Conservation (phyloP, 2,113 vertebrate species). For the Glareola pratincola region DNA sequence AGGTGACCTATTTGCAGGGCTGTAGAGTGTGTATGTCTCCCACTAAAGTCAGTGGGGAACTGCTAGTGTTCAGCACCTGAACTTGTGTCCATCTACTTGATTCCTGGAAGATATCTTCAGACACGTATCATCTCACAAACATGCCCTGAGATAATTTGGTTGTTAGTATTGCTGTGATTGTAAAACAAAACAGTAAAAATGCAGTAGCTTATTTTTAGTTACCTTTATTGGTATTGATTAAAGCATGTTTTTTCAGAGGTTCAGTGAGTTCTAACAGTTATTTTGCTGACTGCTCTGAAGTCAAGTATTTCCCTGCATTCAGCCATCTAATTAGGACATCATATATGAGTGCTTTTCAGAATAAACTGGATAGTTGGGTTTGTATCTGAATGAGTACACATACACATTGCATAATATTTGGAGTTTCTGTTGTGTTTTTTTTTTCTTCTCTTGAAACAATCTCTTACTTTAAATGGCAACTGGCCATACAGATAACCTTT, state of each 20-base stretch:
- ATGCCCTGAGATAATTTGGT: not conserved
- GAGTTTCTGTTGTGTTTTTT: not conserved
- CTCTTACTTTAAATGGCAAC: not conserved
- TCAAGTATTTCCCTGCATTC: not conserved
- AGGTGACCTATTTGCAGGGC: not conserved
- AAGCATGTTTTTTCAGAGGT: not conserved
- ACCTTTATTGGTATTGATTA: not conserved
- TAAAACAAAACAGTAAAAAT: not conserved
- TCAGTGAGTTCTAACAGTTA: not conserved
- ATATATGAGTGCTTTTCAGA: not conserved
- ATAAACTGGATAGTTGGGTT: not conserved
- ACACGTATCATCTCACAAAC: accelerated
- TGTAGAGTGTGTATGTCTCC: not conserved
- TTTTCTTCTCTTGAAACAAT: not conserved
- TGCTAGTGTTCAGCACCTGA: not conserved
- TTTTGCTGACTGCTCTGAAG: not conserved
- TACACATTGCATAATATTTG: not conserved
- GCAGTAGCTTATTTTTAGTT: not conserved
- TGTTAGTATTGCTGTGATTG: not conserved
- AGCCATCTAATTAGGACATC: not conserved
- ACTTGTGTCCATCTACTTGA: not conserved
- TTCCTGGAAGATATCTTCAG: not conserved
- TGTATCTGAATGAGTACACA: not conserved
- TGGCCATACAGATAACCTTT: not conserved
- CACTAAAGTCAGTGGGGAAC: not conserved